Conservation (phyloP, 2,888 invertebrate species). For the Erannis defoliaria region DNA sequence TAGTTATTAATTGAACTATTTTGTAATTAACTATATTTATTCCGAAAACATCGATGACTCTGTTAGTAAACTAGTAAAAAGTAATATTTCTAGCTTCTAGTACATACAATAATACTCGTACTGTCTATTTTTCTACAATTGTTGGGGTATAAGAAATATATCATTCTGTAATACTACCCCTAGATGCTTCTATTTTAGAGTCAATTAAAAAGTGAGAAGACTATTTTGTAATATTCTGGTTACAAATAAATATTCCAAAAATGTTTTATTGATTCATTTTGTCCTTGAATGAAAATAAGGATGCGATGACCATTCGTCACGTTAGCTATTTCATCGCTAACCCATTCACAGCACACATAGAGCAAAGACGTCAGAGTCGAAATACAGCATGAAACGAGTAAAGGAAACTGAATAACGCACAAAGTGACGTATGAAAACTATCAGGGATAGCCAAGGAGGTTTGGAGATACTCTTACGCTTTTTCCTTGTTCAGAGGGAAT, state of each 20-base stretch:
- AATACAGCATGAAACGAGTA: too few relatives aligned
- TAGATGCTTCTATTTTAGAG: conserved; percentile 44
- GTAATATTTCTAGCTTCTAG: conserved; percentile 4
- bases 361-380: background rate
- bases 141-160: conserved; percentile 42
- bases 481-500: too few relatives aligned
- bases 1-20: background rate
- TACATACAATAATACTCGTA: conserved; percentile 12
- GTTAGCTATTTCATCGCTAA: too few relatives aligned
- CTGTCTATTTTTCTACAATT: conserved; percentile 73
- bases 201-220: conserved; percentile 59
- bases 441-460: too few relatives aligned
- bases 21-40: background rate
- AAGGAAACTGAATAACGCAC: too few relatives aligned
- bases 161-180: conserved; percentile 5
- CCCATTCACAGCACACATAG: too few relatives aligned
- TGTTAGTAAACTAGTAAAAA: conserved; percentile 1
- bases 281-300: too few relatives aligned
- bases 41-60: background rate
- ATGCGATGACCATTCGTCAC: too few relatives aligned
- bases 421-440: too few relatives aligned
- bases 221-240: conserved; percentile 54
- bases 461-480: too few relatives aligned
- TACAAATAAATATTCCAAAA: conserved; percentile 49
- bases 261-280: conserved; percentile 40